Conservation (phyloP, 2,888 invertebrate species). For the Agriopis leucophaearia region DNA sequence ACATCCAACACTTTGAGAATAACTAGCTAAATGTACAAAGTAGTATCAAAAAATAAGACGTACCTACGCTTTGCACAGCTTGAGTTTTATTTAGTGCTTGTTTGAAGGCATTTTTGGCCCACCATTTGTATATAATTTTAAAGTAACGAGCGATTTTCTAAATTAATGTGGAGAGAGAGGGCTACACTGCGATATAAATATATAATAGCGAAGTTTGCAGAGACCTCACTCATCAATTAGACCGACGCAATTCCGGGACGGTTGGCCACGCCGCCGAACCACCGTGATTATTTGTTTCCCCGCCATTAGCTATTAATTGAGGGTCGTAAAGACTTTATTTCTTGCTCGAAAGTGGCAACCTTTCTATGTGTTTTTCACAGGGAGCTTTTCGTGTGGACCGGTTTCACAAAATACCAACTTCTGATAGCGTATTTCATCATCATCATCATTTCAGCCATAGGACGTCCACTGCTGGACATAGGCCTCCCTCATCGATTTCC, state of each 20-base stretch:
- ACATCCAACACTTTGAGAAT: no score
- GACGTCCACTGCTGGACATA: no score
- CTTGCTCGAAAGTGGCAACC: constrained; percentile 11
- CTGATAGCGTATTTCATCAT: background rate
- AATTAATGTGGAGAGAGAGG: background rate
- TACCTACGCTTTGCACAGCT: no score
- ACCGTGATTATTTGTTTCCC: constrained; percentile 28
- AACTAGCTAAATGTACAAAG: no score
- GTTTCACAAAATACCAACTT: background rate
- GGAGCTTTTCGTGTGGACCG: background rate
- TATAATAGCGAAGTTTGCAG: background rate
- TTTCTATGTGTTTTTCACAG: background rate
- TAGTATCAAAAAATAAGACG: no score
- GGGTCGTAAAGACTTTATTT: constrained; percentile 20
- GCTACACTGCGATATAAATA: background rate
- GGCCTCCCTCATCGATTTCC: no score
- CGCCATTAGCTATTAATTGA: constrained; percentile 24
- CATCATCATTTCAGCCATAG: no score
- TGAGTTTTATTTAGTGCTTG: no score
- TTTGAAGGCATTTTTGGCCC: no score
- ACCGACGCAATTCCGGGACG: constrained; percentile 1
- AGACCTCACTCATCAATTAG: constrained; percentile 4
- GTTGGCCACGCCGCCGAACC: constrained; percentile 11
- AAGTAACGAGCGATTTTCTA: no score
- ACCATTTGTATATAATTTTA: no score